Evolutionary conservation across 1,140 invertebrate genomes (phyloP).

Genomic region (Drosophila azteca): DNA sequence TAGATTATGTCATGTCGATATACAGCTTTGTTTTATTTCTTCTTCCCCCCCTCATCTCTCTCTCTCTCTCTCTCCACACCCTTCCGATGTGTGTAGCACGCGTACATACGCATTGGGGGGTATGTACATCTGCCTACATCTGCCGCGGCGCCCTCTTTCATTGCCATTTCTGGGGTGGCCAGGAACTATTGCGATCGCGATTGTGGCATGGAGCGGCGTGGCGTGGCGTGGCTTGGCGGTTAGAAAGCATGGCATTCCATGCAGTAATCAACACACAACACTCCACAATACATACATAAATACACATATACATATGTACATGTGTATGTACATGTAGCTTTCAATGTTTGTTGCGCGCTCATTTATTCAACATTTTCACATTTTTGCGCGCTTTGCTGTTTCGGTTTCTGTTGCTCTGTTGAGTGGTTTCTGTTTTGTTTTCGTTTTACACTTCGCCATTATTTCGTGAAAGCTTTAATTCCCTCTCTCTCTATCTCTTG

Average conservation of each 20-base stretch:
- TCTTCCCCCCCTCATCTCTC: neutral
- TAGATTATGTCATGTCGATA: constrained; percentile 24
- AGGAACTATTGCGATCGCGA: constrained; percentile 56
- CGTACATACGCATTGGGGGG: neutral
- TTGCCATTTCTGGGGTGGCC: neutral
- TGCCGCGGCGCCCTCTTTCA: too few species aligned
- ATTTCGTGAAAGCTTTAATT: constrained; percentile 13
- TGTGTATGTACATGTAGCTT: constrained; percentile 1
- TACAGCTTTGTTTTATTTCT: too few species aligned
- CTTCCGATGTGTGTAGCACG: neutral
- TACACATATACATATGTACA: neutral
- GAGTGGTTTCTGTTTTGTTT: constrained; percentile 51
- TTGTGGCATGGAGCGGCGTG: too few species aligned
- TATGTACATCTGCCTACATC: too few species aligned
- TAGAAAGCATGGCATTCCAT: constrained; percentile 72
- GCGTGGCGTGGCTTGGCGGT: constrained; percentile 26
- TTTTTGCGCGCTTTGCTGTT: constrained; percentile 13
- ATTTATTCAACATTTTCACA: constrained; percentile 48
- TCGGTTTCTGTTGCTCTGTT: constrained; percentile 12
- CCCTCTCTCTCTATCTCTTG: constrained; percentile 6
- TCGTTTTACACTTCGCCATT: constrained; percentile 58
- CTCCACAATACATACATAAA: constrained; percentile 16
- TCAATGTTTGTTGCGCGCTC: constrained; percentile 31
- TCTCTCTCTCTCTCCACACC: too few species aligned
- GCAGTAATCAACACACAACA: constrained; percentile 8